A percentile compares a stretch with the other conserved stretches of the same genome.
phyloP scores from a whole-genome alignment of 2,113 vertebrate species.

The Eupsittula cactorum region DNA sequence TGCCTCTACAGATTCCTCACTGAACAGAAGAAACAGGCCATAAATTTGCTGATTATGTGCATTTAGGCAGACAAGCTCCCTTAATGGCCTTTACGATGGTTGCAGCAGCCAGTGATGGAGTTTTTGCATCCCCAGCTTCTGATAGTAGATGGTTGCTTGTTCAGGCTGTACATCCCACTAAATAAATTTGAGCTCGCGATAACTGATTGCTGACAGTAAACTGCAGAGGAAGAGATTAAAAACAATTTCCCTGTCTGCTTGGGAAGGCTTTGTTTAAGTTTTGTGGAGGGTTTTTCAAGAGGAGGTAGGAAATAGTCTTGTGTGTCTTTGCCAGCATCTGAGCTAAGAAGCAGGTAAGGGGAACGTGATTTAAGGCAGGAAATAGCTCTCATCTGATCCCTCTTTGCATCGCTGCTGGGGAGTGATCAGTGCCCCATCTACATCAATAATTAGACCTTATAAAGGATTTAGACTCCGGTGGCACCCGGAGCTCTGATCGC shows the following conservation, averaged over 20 bases:
- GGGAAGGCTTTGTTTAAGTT: neutral
- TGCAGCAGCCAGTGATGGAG: constrained; percentile 32
- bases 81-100: constrained; percentile 45
- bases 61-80: constrained; percentile 55
- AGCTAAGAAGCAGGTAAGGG: neutral
- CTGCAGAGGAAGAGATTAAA: constrained; percentile 5
- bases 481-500: neutral
- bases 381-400: neutral
- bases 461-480: neutral
- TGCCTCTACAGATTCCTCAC: neutral
- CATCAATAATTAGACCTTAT: constrained; percentile 21
- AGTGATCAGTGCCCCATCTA: neutral
- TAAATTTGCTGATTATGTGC: constrained; percentile 66
- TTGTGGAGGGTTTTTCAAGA: neutral
- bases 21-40: constrained; percentile 42
- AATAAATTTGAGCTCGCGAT: constrained; percentile 31
- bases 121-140: constrained; percentile 44
- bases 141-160: neutral
- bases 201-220: neutral
- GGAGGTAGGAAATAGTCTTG: neutral
- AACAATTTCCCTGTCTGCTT: neutral
- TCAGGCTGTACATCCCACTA: constrained; percentile 2
- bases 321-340: neutral
- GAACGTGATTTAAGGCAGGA: neutral
- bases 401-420: neutral